A percentile compares a stretch with the other conserved stretches of the same genome.
phyloP scores from a whole-genome alignment of 1,140 invertebrate species.

The Bombus sylvicola region DNA sequence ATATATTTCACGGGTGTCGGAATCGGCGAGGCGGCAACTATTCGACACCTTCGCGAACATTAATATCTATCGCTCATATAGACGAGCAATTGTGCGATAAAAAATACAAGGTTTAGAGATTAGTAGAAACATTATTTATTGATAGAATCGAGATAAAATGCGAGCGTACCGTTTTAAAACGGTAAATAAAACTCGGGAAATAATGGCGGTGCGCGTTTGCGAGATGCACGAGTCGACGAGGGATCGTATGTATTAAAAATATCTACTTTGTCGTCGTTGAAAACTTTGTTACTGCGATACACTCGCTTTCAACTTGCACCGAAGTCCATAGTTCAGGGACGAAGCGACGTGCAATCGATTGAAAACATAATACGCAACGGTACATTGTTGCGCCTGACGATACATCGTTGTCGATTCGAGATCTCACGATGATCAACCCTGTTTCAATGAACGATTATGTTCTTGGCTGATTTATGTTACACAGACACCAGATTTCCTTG shows the following conservation, averaged over 20 bases:
- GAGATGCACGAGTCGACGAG: not conserved
- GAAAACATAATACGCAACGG: not conserved
- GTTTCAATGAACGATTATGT: too few relatives aligned
- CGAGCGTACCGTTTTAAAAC: not conserved
- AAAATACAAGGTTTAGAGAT: not conserved
- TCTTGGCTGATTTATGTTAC: not conserved
- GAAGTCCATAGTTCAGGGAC: conserved; percentile 36
- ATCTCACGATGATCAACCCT: not conserved
- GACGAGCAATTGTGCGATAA: too few relatives aligned
- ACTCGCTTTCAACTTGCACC: conserved; percentile 9
- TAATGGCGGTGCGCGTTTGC: not conserved
- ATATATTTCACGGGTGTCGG: too few relatives aligned
- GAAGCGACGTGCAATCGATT: conserved; percentile 3
- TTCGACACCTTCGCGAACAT: too few relatives aligned
- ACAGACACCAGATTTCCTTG: not conserved
- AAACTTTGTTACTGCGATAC: conserved; percentile 1
- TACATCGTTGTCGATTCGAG: not conserved
- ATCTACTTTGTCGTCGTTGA: not conserved
- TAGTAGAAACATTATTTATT: not conserved
- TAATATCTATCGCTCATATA: too few relatives aligned
- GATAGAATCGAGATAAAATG: not conserved
- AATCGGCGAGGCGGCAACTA: too few relatives aligned
- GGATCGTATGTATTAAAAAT: conserved; percentile 6
- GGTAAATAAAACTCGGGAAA: not conserved
- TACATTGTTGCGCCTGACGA: conserved; percentile 5